Conservation (phyloP, 1,140 invertebrate species). For the Probaryconus sp. region DNA sequence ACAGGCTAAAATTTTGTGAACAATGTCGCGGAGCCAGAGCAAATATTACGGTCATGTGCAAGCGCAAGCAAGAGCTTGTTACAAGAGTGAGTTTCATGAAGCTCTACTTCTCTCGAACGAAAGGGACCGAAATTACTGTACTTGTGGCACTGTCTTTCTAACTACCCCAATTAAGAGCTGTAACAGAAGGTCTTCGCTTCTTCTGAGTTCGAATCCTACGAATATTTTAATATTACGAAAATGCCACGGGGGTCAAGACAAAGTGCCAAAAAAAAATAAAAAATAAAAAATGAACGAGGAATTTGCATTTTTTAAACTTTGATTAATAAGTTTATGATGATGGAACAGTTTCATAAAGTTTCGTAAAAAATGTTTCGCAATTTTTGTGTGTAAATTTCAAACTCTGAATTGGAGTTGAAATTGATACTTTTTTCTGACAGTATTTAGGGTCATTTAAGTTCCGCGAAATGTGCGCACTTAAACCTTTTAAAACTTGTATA, state of each 20-base stretch:
- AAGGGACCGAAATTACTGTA: conserved; percentile 61
- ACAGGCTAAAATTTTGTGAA: conserved; percentile 43
- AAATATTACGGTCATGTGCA: conserved; percentile 61
- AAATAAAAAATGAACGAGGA: no score
- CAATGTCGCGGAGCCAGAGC: conserved; percentile 41
- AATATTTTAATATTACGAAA: conserved; percentile 17
- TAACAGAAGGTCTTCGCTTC: conserved; percentile 13
- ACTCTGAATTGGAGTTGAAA: no score
- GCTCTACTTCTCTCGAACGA: conserved; percentile 56
- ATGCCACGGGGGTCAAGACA: not conserved
- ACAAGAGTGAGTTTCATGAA: conserved; percentile 55
- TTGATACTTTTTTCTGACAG: no score
- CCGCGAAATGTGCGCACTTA: no score
- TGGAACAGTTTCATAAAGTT: no score
- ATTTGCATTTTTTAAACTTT: no score
- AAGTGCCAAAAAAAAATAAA: no score
- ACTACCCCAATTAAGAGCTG: conserved; percentile 57
- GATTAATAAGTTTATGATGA: no score
- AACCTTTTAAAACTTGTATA: no score
- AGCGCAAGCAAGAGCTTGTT: conserved; percentile 53
- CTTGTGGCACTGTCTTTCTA: conserved; percentile 54
- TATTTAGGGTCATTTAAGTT: no score
- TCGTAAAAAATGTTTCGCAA: no score
- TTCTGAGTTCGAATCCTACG: conserved; percentile 11
- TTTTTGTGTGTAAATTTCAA: no score